phyloP scores from a whole-genome alignment of 30 jellyfish, hydroid and myxozoan species.

The Morbakka virulenta region DNA sequence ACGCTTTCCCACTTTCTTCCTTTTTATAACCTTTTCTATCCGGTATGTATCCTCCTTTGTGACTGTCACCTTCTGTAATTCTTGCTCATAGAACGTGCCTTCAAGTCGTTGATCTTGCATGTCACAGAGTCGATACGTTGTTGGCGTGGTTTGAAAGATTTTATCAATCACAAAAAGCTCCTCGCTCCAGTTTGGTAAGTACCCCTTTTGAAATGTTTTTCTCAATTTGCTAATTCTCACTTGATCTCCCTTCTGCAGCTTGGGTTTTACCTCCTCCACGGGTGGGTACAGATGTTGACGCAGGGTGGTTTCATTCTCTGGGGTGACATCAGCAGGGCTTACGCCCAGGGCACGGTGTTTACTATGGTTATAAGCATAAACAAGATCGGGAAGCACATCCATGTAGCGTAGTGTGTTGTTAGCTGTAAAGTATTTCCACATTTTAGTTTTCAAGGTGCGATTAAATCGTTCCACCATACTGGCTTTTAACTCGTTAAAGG shows the following conservation, averaged over 20 bases:
- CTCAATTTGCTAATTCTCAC: conserved; percentile 24
- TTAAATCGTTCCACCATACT: conserved; percentile 45
- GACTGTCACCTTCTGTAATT: no score
- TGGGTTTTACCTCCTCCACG: background rate
- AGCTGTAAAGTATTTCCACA: conserved; percentile 18
- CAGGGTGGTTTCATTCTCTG: background rate
- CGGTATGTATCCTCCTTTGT: no score
- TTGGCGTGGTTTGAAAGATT: conserved; percentile 3
- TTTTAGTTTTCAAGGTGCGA: conserved; percentile 32
- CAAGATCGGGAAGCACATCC: conserved; percentile 36
- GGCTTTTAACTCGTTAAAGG: conserved; percentile 21
- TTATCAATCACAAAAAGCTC: conserved; percentile 24
- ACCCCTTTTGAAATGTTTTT: conserved; percentile 43
- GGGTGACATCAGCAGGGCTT: conserved; percentile 33
- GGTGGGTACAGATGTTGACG: conserved; percentile 7
- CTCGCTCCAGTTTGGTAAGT: conserved; percentile 27
- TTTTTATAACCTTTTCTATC: no score
- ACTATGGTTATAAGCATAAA: conserved; percentile 27
- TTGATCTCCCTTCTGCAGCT: conserved; percentile 21
- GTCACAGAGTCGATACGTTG: conserved; percentile 23
- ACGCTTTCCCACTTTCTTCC: no score
- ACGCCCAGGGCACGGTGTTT: conserved; percentile 34
- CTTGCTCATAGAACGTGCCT: no score
- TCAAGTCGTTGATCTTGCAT: conserved; percentile 10
- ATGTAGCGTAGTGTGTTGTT: background rate